Percentiles rank a stretch among this genome's conserved stretches.
phyloP scores from a whole-genome alignment of 1,140 invertebrate genomes.

The Drosophila nikananu region DNA sequence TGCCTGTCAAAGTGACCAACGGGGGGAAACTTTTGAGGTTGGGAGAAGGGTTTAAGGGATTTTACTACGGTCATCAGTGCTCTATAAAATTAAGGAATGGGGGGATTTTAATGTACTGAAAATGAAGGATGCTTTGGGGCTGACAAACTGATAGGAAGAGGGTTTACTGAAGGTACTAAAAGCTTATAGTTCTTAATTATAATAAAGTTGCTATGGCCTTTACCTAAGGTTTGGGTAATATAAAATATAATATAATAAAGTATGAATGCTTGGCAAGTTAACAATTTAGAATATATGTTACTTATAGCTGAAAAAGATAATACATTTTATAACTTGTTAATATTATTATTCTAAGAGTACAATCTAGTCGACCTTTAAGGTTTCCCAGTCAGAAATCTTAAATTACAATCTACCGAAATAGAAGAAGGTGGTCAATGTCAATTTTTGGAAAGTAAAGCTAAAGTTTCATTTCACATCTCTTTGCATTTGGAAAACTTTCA shows the following conservation, averaged over 20 bases:
- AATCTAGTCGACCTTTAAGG: not conserved
- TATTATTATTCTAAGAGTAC: constrained; percentile 19
- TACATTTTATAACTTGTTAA: not conserved
- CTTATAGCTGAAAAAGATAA: not conserved
- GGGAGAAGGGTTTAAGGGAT: constrained; percentile 52
- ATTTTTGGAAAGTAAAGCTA: constrained; percentile 39
- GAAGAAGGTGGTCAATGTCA: constrained; percentile 56
- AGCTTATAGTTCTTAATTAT: not conserved
- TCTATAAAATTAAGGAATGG: constrained; percentile 1
- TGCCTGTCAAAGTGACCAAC: constrained; percentile 34
- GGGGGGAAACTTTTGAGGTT: constrained; percentile 26
- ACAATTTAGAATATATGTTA: not conserved
- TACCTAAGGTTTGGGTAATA: too few relatives aligned
- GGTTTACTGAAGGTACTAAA: not conserved
- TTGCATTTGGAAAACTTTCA: constrained; percentile 43
- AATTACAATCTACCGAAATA: constrained; percentile 56
- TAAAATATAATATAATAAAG: not conserved
- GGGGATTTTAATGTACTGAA: not conserved
- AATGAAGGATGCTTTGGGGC: constrained; percentile 21
- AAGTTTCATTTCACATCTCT: constrained; percentile 67
- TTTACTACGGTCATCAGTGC: constrained; percentile 35
- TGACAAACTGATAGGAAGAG: not conserved
- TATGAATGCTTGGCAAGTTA: not conserved
- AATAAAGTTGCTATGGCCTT: too few relatives aligned
- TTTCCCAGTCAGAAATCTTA: constrained; percentile 31